Percentiles rank a stretch among this genome's conserved stretches.
phyloP scores from a whole-genome alignment of 2,113 vertebrate genomes.

The Columba livia region DNA sequence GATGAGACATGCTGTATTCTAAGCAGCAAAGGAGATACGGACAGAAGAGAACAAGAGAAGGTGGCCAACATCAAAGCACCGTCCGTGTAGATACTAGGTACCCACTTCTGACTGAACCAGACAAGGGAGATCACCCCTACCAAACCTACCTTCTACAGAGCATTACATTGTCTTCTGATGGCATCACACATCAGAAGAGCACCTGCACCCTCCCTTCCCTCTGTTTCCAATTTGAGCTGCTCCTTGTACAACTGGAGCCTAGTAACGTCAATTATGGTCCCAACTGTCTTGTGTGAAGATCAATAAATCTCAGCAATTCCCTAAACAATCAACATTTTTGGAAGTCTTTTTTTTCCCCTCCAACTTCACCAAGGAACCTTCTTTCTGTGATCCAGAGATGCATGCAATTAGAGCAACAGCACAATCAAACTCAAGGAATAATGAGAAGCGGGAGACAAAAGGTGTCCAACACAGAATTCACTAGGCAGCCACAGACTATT shows the following conservation, averaged over 20 bases:
- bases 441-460: slow-evolving; percentile 11
- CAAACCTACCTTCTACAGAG: background rate
- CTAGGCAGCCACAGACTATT: background rate
- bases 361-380: slow-evolving; percentile 23
- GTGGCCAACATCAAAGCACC: background rate
- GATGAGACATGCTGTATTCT: background rate
- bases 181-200: background rate
- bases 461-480: background rate
- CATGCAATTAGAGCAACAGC: background rate
- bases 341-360: background rate
- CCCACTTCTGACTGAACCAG: background rate
- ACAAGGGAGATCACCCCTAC: background rate
- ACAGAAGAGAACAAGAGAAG: background rate
- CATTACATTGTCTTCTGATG: background rate
- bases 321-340: background rate
- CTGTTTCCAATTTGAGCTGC: background rate
- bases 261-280: background rate
- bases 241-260: background rate
- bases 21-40: background rate
- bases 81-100: background rate
- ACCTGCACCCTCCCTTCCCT: background rate
- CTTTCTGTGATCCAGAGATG: slow-evolving; percentile 2
- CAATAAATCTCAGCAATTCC: slow-evolving; percentile 5
- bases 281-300: background rate
- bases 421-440: background rate